Percentiles rank a stretch among this genome's conserved stretches.
These are phyloP conservation scores for Dasypus novemcinctus DNA, from an alignment of 2,113 vertebrate species.

Conservation along the genomic window DNA sequence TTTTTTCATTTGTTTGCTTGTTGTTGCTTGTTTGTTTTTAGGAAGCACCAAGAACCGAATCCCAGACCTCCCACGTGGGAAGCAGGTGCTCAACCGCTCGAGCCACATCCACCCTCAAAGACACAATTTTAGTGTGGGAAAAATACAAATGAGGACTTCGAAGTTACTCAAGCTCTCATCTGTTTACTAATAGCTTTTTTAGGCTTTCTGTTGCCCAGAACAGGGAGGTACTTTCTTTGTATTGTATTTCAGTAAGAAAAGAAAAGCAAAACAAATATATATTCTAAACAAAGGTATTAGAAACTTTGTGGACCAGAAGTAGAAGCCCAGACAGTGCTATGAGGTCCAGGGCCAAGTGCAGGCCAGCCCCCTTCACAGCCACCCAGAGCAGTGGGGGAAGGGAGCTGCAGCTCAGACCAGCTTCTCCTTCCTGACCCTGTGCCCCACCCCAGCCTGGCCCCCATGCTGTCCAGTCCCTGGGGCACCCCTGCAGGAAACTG, in stretches of 20 bases:
- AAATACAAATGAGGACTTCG: constrained; percentile 49
- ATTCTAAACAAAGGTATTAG: not conserved
- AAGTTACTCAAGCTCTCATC: not conserved
- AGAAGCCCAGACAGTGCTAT: not conserved
- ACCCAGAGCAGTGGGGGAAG: not conserved
- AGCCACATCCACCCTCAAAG: not conserved
- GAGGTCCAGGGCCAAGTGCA: not conserved
- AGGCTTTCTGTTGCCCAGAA: constrained; percentile 22
- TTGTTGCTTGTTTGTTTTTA: too few species aligned
- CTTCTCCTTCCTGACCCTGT: not conserved
- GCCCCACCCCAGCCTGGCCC: not conserved
- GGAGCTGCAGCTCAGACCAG: not conserved
- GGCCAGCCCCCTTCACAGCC: too few species aligned
- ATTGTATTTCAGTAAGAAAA: not conserved
- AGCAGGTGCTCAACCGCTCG: too few species aligned
- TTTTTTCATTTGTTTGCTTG: too few species aligned
- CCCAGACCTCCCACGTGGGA: too few species aligned
- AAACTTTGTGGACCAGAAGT: not conserved
- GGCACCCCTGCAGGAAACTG: not conserved
- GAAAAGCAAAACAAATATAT: not conserved
- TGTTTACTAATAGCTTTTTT: constrained; percentile 17
- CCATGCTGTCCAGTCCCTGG: not conserved
- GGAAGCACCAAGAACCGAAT: too few species aligned
- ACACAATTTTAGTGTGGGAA: constrained; percentile 14
- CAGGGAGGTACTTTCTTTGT: not conserved